Conservation (phyloP, 2,113 vertebrate genomes). For the Eira barbara region DNA sequence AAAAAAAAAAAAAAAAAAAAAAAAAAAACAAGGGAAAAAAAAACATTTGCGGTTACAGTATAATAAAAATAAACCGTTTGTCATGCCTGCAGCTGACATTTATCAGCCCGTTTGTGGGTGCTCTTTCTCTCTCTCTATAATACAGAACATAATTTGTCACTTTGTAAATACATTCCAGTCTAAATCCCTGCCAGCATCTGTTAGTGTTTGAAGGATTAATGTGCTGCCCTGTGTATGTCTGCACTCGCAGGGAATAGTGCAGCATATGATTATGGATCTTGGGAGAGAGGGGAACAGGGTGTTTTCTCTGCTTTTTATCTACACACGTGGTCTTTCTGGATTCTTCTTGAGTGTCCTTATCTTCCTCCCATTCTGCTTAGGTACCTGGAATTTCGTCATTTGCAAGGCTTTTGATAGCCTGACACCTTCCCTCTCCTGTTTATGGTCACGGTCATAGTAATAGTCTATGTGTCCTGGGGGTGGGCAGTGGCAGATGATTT, state of each 20-base stretch:
- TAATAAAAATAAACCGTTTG: conserved; percentile 97
- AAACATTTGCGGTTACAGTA: conserved; percentile 88
- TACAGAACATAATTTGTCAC: conserved; percentile 92
- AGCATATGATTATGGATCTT: conserved; percentile 78
- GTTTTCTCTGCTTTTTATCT: conserved; percentile 44
- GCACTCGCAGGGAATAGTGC: conserved; percentile 77
- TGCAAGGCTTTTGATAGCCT: not conserved
- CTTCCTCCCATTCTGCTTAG: conserved; percentile 52
- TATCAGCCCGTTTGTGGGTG: conserved; percentile 92
- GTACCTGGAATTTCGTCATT: not conserved
- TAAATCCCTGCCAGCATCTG: conserved; percentile 90
- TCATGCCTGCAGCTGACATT: conserved; percentile 91
- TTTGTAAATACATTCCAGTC: conserved; percentile 91
- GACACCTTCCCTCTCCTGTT: not conserved
- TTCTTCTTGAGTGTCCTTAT: conserved; percentile 64
- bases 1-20: conserved; percentile 23
- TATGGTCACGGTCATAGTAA: too few species aligned
- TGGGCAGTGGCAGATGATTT: not conserved
- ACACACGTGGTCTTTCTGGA: conserved; percentile 67
- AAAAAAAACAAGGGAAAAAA: conserved; percentile 17
- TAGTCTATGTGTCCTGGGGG: rapidly evolving
- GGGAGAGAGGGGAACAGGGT: conserved; percentile 68
- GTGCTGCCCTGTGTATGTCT: conserved; percentile 80
- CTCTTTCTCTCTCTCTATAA: conserved; percentile 87
- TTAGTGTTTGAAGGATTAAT: conserved; percentile 90